Percentiles rank a stretch among this genome's conserved stretches.
Conservation (phyloP, 1,140 invertebrate species). For the Polypedilum pembai region DNA sequence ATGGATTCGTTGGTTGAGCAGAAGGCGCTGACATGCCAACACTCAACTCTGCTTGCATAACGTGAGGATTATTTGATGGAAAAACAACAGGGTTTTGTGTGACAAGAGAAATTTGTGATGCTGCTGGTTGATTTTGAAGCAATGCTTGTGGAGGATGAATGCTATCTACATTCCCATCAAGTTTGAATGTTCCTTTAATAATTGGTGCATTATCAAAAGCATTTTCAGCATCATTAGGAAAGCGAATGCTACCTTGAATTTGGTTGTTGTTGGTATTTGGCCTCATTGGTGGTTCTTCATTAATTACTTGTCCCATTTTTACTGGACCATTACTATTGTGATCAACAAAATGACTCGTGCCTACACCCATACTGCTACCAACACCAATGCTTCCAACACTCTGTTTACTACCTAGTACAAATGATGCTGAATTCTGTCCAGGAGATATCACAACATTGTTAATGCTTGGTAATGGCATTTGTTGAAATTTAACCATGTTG, state of each 20-base stretch:
- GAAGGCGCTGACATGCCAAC: background rate
- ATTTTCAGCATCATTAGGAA: conserved; percentile 34
- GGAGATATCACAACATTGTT: conserved; percentile 56
- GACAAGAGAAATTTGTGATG: conserved; percentile 36
- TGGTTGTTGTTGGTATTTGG: conserved; percentile 22
- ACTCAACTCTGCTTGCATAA: conserved; percentile 14
- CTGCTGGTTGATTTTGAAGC: conserved; percentile 40
- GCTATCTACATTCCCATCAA: conserved; percentile 33
- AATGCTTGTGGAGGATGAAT: conserved; percentile 34
- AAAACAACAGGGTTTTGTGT: conserved; percentile 23
- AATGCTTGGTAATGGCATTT: conserved; percentile 48
- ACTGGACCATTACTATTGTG: conserved; percentile 30
- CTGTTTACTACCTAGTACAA: conserved; percentile 55
- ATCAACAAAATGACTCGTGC: background rate
- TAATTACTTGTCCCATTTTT: conserved; percentile 31
- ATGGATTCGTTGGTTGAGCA: background rate
- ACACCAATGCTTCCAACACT: conserved; percentile 43
- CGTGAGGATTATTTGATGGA: background rate
- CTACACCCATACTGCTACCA: background rate
- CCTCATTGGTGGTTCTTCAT: conserved; percentile 1
- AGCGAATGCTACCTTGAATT: conserved; percentile 37
- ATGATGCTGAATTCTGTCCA: conserved; percentile 55
- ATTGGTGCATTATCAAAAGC: conserved; percentile 29
- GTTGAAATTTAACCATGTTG: conserved; percentile 34
- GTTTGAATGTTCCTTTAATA: conserved; percentile 31